phyloP scores from a whole-genome alignment of 2,113 vertebrate species.

The Lethenteron camtschaticum region DNA sequence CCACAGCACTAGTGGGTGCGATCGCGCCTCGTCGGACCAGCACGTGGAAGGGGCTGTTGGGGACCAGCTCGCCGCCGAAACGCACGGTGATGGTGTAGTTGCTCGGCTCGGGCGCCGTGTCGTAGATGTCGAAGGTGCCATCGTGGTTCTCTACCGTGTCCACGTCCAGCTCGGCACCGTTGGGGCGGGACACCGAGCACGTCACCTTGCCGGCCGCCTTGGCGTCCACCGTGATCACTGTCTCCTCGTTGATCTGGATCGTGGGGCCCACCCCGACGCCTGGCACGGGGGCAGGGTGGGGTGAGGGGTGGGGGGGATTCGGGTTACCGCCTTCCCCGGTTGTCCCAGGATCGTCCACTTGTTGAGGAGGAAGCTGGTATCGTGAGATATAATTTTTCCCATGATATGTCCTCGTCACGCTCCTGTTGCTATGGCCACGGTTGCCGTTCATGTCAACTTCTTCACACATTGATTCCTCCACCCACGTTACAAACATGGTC shows the following conservation, averaged over 20 bases:
- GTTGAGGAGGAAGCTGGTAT: too few relatives aligned
- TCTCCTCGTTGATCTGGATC: constrained; percentile 50
- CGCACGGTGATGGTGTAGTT: constrained; percentile 73
- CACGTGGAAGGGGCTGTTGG: constrained; percentile 73
- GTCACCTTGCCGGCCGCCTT: constrained; percentile 68
- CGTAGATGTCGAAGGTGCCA: constrained; percentile 70
- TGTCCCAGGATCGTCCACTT: too few relatives aligned
- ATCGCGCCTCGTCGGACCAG: constrained; percentile 32
- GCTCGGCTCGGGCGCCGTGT: constrained; percentile 57
- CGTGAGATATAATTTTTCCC: too few relatives aligned
- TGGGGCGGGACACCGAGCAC: constrained; percentile 56
- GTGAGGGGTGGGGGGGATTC: too few relatives aligned
- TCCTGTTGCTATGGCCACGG: too few relatives aligned
- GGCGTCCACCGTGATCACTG: constrained; percentile 45
- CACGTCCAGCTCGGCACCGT: constrained; percentile 54
- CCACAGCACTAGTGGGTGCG: too few relatives aligned
- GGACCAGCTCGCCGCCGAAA: constrained; percentile 63
- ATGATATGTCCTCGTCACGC: too few relatives aligned
- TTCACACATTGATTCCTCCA: too few relatives aligned
- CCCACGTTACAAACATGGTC: too few relatives aligned
- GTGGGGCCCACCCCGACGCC: constrained; percentile 52
- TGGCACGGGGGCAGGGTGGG: constrained; percentile 12
- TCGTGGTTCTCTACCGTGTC: constrained; percentile 45
- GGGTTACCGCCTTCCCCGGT: too few relatives aligned
- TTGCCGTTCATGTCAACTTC: too few relatives aligned